Percentiles rank a stretch among this genome's conserved stretches.
Conservation (phyloP, 2,888 invertebrate species). For the Pilophorus perplexus region DNA sequence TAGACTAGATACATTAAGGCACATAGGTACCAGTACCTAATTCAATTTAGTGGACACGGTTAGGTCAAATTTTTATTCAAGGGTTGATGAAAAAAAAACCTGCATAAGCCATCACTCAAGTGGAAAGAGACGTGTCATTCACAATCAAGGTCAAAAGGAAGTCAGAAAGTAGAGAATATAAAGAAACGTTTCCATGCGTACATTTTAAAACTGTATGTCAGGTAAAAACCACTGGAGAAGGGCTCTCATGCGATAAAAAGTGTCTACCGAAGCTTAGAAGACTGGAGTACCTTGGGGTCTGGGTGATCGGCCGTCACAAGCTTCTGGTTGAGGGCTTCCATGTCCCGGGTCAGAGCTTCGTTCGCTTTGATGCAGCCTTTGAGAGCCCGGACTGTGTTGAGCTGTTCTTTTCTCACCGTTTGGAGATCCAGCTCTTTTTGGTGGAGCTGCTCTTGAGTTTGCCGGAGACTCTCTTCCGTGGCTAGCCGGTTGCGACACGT, state of each 20-base stretch:
- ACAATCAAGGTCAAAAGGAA: no score
- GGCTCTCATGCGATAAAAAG: conserved; percentile 8
- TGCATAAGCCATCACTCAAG: no score
- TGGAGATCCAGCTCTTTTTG: conserved; percentile 46
- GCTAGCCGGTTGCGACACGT: not conserved
- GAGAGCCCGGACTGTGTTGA: conserved; percentile 36
- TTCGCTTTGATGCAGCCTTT: conserved; percentile 42
- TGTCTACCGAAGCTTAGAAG: conserved; percentile 1
- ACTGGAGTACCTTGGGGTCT: conserved; percentile 5
- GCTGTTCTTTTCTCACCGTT: conserved; percentile 52
- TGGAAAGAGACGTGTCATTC: no score
- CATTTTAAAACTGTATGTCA: no score
- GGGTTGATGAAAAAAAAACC: no score
- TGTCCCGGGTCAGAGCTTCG: conserved; percentile 36
- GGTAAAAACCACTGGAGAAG: no score
- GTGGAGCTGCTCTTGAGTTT: conserved; percentile 47
- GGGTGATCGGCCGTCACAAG: not conserved
- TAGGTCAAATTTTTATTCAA: no score
- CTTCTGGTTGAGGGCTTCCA: conserved; percentile 23
- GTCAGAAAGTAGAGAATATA: no score
- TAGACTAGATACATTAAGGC: no score
- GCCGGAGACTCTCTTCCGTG: not conserved
- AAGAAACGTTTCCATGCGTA: no score
- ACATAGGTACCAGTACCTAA: no score
- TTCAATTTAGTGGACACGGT: no score